Conservation (phyloP, 2,113 vertebrate genomes). For the Parotia lawesii region DNA sequence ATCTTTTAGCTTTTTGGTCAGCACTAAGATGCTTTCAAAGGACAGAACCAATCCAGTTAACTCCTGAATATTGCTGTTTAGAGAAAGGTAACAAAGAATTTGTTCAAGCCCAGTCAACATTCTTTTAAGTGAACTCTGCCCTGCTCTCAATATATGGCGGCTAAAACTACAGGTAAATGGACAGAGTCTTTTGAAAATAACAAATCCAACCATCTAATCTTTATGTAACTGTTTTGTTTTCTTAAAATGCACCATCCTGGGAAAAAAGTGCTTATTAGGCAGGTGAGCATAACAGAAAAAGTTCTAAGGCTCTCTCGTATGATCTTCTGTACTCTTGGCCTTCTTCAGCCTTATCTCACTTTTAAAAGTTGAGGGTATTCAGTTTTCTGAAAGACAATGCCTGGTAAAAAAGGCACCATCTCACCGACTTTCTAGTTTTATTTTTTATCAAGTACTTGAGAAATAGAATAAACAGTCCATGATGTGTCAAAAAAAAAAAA, state of each 20-base stretch:
- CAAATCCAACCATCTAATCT: neutral
- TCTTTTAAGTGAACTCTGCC: neutral
- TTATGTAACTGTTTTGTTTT: neutral
- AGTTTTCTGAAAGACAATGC: neutral
- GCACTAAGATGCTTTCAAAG: neutral
- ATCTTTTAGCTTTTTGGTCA: neutral
- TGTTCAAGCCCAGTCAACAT: neutral
- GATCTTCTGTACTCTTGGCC: neutral
- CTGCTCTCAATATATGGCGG: neutral
- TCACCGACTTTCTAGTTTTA: neutral
- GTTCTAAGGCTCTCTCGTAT: neutral
- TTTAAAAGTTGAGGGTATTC: neutral
- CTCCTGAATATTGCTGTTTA: neutral
- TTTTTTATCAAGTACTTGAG: neutral
- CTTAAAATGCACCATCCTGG: neutral
- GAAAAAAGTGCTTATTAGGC: neutral
- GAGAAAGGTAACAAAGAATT: neutral
- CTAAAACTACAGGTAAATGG: neutral
- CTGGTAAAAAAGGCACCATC: neutral
- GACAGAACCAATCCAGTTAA: neutral
- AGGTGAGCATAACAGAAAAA: neutral
- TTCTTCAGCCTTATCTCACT: neutral
- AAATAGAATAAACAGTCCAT: neutral
- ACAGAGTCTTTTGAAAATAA: neutral
- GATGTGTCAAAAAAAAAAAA: neutral